Evolutionary conservation across 2,113 vertebrate genomes (phyloP).

Genomic region (Lycaon pictus): DNA sequence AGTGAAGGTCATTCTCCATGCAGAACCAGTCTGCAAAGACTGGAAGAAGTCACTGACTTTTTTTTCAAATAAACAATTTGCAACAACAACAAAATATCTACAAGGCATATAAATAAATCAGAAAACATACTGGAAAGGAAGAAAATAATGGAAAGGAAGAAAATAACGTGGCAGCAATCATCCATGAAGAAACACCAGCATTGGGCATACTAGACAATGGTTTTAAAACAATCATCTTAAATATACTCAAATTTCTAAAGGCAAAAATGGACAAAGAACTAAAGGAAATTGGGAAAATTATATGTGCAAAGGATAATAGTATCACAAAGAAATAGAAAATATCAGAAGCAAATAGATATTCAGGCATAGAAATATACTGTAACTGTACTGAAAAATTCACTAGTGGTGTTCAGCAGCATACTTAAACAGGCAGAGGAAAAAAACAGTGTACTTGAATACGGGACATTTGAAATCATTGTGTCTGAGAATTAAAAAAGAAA

Average conservation of each 20-base stretch:
- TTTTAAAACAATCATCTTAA: conserved; percentile 12
- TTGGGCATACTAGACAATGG: not conserved
- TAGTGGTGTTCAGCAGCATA: not conserved
- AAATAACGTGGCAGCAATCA: not conserved
- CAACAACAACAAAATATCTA: not conserved
- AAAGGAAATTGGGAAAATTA: not conserved
- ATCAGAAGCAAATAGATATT: not conserved
- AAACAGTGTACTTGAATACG: not conserved
- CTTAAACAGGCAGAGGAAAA: not conserved
- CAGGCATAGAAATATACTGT: not conserved
- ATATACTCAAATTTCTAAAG: not conserved
- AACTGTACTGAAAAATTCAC: not conserved
- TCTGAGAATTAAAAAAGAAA: not conserved
- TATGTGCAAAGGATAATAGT: not conserved
- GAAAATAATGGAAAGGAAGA: not conserved
- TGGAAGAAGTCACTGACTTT: not conserved
- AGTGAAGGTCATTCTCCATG: not conserved
- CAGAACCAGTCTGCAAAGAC: not conserved
- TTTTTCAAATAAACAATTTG: not conserved
- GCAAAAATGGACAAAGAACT: not conserved
- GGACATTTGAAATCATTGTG: not conserved
- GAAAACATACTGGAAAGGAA: not conserved
- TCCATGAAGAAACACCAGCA: not conserved
- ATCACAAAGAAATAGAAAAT: not conserved
- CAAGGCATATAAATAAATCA: not conserved